Conservation (phyloP, 2,888 invertebrate genomes). For the Drosophila rellima region DNA sequence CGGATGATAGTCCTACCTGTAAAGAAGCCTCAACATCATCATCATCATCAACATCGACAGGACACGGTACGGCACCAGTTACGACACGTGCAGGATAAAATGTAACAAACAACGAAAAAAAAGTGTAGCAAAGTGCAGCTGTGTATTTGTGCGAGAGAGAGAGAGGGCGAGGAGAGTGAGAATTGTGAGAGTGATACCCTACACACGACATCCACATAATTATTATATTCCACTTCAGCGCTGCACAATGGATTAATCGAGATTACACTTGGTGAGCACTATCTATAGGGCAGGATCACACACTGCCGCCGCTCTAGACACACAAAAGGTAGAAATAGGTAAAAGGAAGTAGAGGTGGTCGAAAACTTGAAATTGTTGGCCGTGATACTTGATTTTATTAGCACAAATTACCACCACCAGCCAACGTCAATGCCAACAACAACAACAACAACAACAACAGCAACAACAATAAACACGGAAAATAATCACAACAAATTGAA, state of each 20-base stretch:
- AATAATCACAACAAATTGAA: slow-evolving; percentile 80
- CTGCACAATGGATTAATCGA: slow-evolving; percentile 75
- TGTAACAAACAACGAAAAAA: slow-evolving; percentile 55
- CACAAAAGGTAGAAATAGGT: background rate
- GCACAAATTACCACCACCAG: slow-evolving; percentile 81
- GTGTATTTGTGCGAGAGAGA: no score
- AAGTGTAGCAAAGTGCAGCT: slow-evolving; percentile 79
- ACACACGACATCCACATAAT: slow-evolving; percentile 62
- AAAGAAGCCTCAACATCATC: slow-evolving; percentile 22
- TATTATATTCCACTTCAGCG: slow-evolving; percentile 83
- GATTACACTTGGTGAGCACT: slow-evolving; percentile 78
- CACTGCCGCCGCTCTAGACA: slow-evolving; percentile 36
- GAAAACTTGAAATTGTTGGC: slow-evolving; percentile 50
- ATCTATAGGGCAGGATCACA: slow-evolving; percentile 67
- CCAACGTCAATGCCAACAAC: slow-evolving; percentile 24
- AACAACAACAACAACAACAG: slow-evolving; percentile 28
- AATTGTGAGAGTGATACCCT: slow-evolving; percentile 43
- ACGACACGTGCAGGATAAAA: slow-evolving; percentile 69
- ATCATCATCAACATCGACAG: slow-evolving; percentile 37
- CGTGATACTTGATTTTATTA: slow-evolving; percentile 83
- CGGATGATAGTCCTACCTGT: slow-evolving; percentile 64
- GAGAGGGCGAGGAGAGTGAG: slow-evolving; percentile 16
- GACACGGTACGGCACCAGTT: slow-evolving; percentile 53
- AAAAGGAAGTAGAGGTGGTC: background rate
- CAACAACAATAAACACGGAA: slow-evolving; percentile 56